Conservation (phyloP, 2,888 invertebrate species). For the Drosophila limbata region DNA sequence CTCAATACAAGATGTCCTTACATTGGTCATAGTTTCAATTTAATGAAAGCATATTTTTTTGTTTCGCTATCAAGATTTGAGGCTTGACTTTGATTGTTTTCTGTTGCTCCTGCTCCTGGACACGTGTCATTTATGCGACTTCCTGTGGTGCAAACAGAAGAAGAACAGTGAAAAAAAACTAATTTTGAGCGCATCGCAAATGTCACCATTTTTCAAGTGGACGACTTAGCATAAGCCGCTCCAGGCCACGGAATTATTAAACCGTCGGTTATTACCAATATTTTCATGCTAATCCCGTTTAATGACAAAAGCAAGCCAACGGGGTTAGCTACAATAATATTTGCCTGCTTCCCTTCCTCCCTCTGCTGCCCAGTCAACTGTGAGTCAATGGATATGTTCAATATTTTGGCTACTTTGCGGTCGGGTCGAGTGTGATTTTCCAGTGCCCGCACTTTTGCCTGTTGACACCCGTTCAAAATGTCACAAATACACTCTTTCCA, state of each 20-base stretch:
- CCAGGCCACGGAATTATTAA: conserved; percentile 22
- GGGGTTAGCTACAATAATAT: conserved; percentile 29
- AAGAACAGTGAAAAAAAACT: conserved; percentile 43
- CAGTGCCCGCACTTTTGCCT: conserved; percentile 53
- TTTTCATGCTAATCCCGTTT: conserved; percentile 71
- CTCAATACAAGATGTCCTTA: conserved; percentile 48
- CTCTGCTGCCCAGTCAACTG: conserved; percentile 50
- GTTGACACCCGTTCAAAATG: conserved; percentile 54
- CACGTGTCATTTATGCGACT: conserved; percentile 73
- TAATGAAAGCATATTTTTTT: conserved; percentile 71
- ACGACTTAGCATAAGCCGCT: conserved; percentile 61
- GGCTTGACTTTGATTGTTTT: conserved; percentile 62
- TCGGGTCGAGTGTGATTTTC: conserved; percentile 47
- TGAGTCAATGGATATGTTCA: conserved; percentile 45
- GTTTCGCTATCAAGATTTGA: conserved; percentile 50
- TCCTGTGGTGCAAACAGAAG: conserved; percentile 52
- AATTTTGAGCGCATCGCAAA: conserved; percentile 67
- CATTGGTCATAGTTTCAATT: conserved; percentile 48
- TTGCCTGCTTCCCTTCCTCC: conserved; percentile 1
- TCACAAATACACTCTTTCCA: conserved; percentile 62
- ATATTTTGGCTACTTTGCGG: conserved; percentile 80
- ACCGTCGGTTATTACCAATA: conserved; percentile 38
- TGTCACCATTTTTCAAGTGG: conserved; percentile 78
- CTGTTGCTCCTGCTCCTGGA: not conserved
- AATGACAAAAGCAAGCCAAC: conserved; percentile 69